Evolutionary conservation across 2,113 vertebrate species (phyloP), one percentile per base, ranked within the genome.

Genomic region (Gambusia affinis): DNA sequence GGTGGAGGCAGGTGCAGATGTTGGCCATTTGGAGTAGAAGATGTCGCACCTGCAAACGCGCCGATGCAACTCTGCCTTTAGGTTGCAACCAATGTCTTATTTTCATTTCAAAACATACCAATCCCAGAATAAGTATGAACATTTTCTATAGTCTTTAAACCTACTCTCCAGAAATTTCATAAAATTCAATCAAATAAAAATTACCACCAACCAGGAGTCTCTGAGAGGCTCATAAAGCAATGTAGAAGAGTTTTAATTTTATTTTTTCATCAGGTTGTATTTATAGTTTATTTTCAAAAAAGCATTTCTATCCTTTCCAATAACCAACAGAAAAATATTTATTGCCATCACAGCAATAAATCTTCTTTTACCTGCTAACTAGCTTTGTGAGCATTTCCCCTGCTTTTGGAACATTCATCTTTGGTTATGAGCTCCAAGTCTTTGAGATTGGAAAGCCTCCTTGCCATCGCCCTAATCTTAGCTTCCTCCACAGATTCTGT

Each of bases 1-100:
- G 14, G 60, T 60, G 11, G 54, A 78, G 42, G 42, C 62, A 72
- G 84, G 76, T 81, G 81, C 79, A 81, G 81, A 72, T 76, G 84
- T 72, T 72, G 31, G 37, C 72, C 76, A 76, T 79, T 3, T 73
- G 72, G 73, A 72, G 30, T 27, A 0, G 37, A 29, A 65, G 19
- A 28, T 42, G 62, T 70, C 30, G 28, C 79, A 86, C 68, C 81
- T 87, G 85, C 37, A 71, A 14, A 24, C 47, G 17, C 54, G 37
- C 68, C 73, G 47, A 79, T 71, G 73, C 39, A 79, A 31, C 42
- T 3, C 27, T 54, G 22, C 67, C 80, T 84, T 33, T 42, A 47
- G 68, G n/a, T 11, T 78, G 15, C 14, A 47, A 57, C 24, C 24
- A 57, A 8, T n/a, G 3, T 57, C 3, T n/a, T 57, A 57, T 10